These are phyloP conservation scores for Andrena bucephala DNA, from an alignment of 2,888 invertebrate genomes.

Conservation along the genomic window DNA sequence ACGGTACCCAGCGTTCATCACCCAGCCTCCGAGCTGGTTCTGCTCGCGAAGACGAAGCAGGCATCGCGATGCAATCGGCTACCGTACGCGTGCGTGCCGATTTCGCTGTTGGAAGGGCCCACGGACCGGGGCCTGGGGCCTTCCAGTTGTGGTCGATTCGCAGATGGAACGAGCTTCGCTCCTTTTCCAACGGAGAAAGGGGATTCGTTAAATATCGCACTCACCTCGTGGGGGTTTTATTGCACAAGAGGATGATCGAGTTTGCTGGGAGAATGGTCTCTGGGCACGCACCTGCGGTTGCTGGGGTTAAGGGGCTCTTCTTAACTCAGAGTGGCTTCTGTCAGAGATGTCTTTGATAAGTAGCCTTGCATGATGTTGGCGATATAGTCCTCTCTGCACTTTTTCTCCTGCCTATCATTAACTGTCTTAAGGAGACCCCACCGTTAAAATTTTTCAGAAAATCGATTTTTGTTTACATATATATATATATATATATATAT, in stretches of 20 bases:
- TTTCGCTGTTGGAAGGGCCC: slow-evolving; percentile 47
- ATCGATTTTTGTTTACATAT: no score
- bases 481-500: no score
- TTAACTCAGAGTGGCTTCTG: not conserved
- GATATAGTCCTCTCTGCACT: no score
- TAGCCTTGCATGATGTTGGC: no score
- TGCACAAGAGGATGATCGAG: slow-evolving; percentile 33
- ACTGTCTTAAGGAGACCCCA: no score
- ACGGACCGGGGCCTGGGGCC: slow-evolving; percentile 32
- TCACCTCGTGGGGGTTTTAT: slow-evolving; percentile 35
- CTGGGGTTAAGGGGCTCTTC: not conserved
- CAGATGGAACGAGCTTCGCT: slow-evolving; percentile 17
- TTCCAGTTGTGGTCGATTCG: slow-evolving; percentile 65
- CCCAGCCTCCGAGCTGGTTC: slow-evolving; percentile 25
- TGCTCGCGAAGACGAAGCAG: slow-evolving; percentile 16
- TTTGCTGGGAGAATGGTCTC: slow-evolving; percentile 1
- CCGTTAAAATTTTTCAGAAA: no score
- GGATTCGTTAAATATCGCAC: slow-evolving; percentile 57
- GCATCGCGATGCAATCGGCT: slow-evolving; percentile 70
- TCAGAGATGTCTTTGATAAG: no score
- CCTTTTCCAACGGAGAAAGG: not conserved
- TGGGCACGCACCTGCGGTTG: slow-evolving; percentile 7
- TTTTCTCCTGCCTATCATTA: no score
- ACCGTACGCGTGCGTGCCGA: slow-evolving; percentile 71
- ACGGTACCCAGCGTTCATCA: slow-evolving; percentile 54